Percentiles rank a stretch among this genome's conserved stretches.
phyloP scores from a whole-genome alignment of 1,140 invertebrate species.

The Dermatophagoides farinae region DNA sequence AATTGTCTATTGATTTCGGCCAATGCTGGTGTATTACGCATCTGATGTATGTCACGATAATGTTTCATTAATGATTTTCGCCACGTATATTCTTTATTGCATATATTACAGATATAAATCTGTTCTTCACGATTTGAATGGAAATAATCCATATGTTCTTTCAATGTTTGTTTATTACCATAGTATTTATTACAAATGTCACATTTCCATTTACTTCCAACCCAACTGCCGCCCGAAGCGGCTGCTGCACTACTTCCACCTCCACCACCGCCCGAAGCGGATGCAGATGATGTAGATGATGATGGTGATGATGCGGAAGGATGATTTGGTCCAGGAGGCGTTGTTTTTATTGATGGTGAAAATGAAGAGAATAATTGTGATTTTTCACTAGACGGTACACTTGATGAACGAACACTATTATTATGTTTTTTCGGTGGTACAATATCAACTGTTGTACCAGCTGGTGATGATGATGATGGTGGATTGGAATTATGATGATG shows the following conservation, averaged over 20 bases:
- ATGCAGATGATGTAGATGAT: no score
- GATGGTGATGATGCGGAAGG: not conserved
- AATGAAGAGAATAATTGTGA: not conserved
- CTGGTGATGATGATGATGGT: not conserved
- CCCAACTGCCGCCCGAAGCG: not conserved
- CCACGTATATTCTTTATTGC: conserved; percentile 14
- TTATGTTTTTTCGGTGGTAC: not conserved
- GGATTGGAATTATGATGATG: not conserved
- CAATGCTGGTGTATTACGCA: not conserved
- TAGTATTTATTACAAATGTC: conserved; percentile 18
- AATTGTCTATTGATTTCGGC: conserved; percentile 4
- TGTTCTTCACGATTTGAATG: conserved; percentile 12
- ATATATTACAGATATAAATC: conserved; percentile 11
- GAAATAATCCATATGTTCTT: conserved; percentile 14
- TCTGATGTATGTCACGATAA: conserved; percentile 11
- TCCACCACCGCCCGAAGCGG: not conserved
- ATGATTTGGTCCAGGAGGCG: not conserved
- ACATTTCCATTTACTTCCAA: conserved; percentile 13
- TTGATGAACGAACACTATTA: not conserved
- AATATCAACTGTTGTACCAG: not conserved
- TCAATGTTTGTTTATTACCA: conserved; percentile 18
- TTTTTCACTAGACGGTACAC: not conserved
- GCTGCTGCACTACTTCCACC: not conserved
- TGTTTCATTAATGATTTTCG: conserved; percentile 13
- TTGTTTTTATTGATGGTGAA: not conserved